Conservation (phyloP, 2,113 vertebrate species). For the Aptenodytes forsteri region DNA sequence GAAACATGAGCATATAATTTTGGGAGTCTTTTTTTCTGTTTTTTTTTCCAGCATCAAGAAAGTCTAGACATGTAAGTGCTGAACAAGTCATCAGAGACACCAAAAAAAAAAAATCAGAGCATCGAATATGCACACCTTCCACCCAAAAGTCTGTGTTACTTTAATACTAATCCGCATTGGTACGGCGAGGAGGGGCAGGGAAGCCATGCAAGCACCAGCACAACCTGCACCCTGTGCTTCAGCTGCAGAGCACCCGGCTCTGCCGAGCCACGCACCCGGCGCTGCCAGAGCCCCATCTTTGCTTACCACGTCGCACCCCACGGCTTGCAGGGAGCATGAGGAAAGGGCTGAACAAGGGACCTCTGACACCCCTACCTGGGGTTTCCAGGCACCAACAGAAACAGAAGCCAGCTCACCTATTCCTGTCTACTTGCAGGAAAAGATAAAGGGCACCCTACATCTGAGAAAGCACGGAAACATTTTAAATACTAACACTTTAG, state of each 20-base stretch:
- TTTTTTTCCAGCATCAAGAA: background rate
- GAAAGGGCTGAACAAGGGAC: background rate
- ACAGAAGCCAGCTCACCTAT: background rate
- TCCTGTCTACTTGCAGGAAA: background rate
- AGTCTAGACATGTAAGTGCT: background rate
- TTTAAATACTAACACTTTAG: background rate
- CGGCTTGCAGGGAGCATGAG: background rate
- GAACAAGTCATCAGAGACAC: background rate
- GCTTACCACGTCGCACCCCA: rapidly evolving
- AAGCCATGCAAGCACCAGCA: background rate
- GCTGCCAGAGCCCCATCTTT: rapidly evolving
- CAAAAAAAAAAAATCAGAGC: background rate
- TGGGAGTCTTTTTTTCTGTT: background rate
- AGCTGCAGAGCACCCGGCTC: background rate
- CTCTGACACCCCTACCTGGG: background rate
- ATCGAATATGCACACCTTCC: background rate
- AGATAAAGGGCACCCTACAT: background rate
- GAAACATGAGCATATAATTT: background rate
- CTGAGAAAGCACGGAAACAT: background rate
- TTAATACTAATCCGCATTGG: background rate
- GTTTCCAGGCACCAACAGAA: background rate
- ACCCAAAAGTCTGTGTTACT: background rate
- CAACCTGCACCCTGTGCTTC: background rate
- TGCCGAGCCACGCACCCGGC: background rate
- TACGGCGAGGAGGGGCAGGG: background rate